Base-by-base conservation (phyloP, 2,888 invertebrate genomes). In the Eubasilissa splendida region DNA sequence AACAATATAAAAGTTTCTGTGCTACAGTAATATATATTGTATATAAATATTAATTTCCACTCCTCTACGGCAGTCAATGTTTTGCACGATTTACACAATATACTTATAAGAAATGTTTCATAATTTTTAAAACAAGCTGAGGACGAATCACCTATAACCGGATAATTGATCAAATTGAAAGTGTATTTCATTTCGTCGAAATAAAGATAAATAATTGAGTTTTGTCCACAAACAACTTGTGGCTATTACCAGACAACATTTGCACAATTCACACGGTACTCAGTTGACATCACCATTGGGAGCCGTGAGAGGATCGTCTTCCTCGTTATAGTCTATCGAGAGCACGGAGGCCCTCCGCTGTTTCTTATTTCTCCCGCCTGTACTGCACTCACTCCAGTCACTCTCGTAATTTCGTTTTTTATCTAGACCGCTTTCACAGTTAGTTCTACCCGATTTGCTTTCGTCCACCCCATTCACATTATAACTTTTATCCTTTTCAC, bases 261-360 rank as follows among this genome's bases (percentile, higher is more conserved):
- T 33, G 12, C 42, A 33, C 33, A 31, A 7, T 42, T 42, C 42
- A 42, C 42, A 7, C 42, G 42, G 42, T 42, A 42, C n/a, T 74
- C 90, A 90, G 87, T 90, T 91, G 63, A 89, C 91, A 85, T 94
- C 94, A 83, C 94, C 94, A 87, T 94, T 94, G 85, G 93, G 91
- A 84, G 93, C 90, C 82, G 93, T 92, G 86, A 94, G 91, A n/a
- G 94, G 92, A 74, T 94, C 93, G 84, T 94, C 94, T 80, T 94
- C 94, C 85, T 94, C 94, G 86, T 94, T 94, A 88, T 94, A 94
- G 88, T 94, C 94, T 81, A 94, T 91, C 80, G 94, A 94, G 77
- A 94, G 91, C 81, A 94, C 94, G 78, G 94, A 94, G 84, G 93
- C 94, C 83, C 94, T 91, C 83, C 94, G 90, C 84, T 94, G 92